A percentile compares a stretch with the other conserved stretches of the same genome.
Evolutionary conservation across 2,113 vertebrate species (phyloP).

Genomic region (Hippoglossus stenolepis): DNA sequence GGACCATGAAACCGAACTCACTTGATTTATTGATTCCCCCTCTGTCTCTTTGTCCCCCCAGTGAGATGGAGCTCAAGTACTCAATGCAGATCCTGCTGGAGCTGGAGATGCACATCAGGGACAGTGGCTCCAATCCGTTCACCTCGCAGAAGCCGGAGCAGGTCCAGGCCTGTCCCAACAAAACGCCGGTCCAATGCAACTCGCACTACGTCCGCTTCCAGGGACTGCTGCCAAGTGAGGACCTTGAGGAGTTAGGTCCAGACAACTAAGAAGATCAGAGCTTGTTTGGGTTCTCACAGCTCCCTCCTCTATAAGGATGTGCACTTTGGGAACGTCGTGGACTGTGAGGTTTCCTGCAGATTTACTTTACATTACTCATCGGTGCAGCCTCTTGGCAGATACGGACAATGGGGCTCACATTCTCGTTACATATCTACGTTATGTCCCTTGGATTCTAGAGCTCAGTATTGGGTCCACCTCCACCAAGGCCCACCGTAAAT

Average conservation of each 20-base stretch:
- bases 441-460: too few species aligned
- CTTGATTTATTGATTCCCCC: neutral
- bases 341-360: neutral
- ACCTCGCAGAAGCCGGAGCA: constrained; percentile 90
- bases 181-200: constrained; percentile 86
- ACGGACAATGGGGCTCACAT: too few species aligned
- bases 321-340: too few species aligned
- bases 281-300: neutral
- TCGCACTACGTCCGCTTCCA: constrained; percentile 86
- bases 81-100: constrained; percentile 90
- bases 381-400: neutral
- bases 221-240: constrained; percentile 75
- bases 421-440: too few species aligned
- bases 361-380: neutral
- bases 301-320: too few species aligned
- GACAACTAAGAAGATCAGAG: constrained; percentile 50
- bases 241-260: constrained; percentile 53
- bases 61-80: constrained; percentile 87
- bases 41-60: constrained; percentile 49
- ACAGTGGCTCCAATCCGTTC: constrained; percentile 88
- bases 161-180: constrained; percentile 91
- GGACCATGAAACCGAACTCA: neutral
- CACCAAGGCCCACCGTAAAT: too few species aligned
- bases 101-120: constrained; percentile 84
- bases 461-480: too few species aligned